Evolutionary conservation across 2,888 invertebrate species (phyloP).

Genomic region (Dascillus cervinus): DNA sequence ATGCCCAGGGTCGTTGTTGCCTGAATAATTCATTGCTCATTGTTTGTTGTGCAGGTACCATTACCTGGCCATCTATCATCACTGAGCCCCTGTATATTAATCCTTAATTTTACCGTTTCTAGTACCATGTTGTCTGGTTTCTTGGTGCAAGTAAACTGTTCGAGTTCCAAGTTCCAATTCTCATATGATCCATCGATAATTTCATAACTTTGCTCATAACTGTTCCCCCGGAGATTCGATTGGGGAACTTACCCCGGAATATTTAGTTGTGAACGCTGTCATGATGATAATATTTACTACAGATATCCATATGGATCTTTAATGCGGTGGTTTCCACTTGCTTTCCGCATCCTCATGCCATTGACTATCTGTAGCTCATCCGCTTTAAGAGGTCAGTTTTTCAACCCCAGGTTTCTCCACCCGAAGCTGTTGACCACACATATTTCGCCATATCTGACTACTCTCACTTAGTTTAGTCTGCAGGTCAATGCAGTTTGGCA

Average conservation of each 20-base stretch:
- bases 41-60: too few relatives aligned
- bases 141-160: too few relatives aligned
- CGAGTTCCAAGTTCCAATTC: too few relatives aligned
- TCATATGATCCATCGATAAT: too few relatives aligned
- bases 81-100: too few relatives aligned
- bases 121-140: too few relatives aligned
- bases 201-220: too few relatives aligned
- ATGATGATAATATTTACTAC: slow-evolving; percentile 2
- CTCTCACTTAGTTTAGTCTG: slow-evolving; percentile 6
- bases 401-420: slow-evolving; percentile 4
- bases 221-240: slow-evolving; percentile 4
- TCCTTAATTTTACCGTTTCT: too few relatives aligned
- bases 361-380: slow-evolving; percentile 1
- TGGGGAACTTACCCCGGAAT: slow-evolving; percentile 5
- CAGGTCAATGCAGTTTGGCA: slow-evolving; percentile 7
- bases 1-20: too few relatives aligned
- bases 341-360: slow-evolving; percentile 3
- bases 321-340: slow-evolving; percentile 7
- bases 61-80: too few relatives aligned
- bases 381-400: slow-evolving; percentile 2
- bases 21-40: too few relatives aligned
- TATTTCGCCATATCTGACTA: slow-evolving; percentile 6
- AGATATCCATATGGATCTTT: slow-evolving; percentile 5
- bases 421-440: slow-evolving; percentile 8
- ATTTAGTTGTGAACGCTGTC: slow-evolving; percentile 4